Base-by-base conservation (phyloP, 2,797 vertebrate species). In the Anolis apletophallus region DNA sequence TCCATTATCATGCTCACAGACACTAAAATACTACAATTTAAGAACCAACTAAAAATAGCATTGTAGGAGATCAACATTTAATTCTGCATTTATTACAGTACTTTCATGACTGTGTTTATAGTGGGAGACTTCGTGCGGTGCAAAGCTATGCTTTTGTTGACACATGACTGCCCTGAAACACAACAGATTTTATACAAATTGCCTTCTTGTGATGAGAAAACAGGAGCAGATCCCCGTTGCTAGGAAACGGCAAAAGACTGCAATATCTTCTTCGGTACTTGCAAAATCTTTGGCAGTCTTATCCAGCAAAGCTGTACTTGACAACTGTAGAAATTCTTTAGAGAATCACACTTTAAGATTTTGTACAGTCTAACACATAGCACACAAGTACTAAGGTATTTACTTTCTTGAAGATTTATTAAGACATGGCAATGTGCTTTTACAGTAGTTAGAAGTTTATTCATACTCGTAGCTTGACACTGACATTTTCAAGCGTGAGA, bases 141-240 rank as follows among this genome's bases (percentile, higher is more conserved):
- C 81, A 75, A 23, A 64, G 8, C 64, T 52, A 59, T 91, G 69
- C 80, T 91, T 91, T 93, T 73, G 69, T 84, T 92, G 92, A 93
- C 88, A 93, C 59, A 46, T 81, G 87, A 89, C 81, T 90, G 74
- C 86, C 88, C 85, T 69, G 83, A 88, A 91, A 92, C 57, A 82
- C 81, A 89, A 80, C 90, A 87, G 85, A 93, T 94, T 94, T 92
- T 93, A 88, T 93, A 80, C 84, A 88, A 84, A 73, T 93, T 92
- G 75, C 78, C 80, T 85, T 85, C 79, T 94, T 93, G 76, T 89
- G 88, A 92, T 80, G 86, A 92, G 91, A 93, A 94, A 94, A 91
- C 92, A 90, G 90, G 87, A 88, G 89, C 83, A 93, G 89, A 88
- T 91, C 90, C 87, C 87, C 85, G 93, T 96, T 96, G 94, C 96